Percentiles rank a stretch among this genome's conserved stretches.
Conservation (phyloP, 1,140 invertebrate genomes). For the Trichomalopsis sarcophagae region DNA sequence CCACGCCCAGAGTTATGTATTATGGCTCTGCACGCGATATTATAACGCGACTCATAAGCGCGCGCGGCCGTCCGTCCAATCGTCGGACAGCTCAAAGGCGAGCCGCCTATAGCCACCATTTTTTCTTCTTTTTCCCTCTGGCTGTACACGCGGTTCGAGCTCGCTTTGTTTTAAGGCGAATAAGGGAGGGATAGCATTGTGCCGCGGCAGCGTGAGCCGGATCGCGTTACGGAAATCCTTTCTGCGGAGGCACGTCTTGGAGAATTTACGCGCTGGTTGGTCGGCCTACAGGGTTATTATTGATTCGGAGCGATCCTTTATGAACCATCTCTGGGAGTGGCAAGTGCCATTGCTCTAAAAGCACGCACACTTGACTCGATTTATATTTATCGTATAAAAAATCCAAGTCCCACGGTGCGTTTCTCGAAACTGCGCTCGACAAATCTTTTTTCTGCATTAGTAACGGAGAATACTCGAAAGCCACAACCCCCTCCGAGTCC, state of each 20-base stretch:
- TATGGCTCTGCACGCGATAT: background rate
- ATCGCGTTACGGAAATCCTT: slow-evolving; percentile 64
- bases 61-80: slow-evolving; percentile 62
- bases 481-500: background rate
- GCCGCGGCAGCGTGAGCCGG: background rate
- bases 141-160: background rate
- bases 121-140: slow-evolving; percentile 52
- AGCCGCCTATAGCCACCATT: slow-evolving; percentile 61
- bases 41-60: slow-evolving; percentile 28
- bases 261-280: background rate
- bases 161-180: background rate
- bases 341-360: no score
- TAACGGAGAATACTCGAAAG: slow-evolving; percentile 27
- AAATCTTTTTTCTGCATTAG: slow-evolving; percentile 45
- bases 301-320: background rate
- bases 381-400: background rate
- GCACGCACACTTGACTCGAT: no score
- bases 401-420: background rate
- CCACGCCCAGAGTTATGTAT: background rate
- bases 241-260: slow-evolving; percentile 13
- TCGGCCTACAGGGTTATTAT: background rate
- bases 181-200: background rate
- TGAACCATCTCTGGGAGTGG: background rate
- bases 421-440: slow-evolving; percentile 28
- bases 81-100: slow-evolving; percentile 66